Percentiles rank a stretch among this genome's conserved stretches.
These are phyloP conservation scores for Orthosia cruda DNA, from an alignment of 2,888 invertebrate genomes.

Conservation along the genomic window DNA sequence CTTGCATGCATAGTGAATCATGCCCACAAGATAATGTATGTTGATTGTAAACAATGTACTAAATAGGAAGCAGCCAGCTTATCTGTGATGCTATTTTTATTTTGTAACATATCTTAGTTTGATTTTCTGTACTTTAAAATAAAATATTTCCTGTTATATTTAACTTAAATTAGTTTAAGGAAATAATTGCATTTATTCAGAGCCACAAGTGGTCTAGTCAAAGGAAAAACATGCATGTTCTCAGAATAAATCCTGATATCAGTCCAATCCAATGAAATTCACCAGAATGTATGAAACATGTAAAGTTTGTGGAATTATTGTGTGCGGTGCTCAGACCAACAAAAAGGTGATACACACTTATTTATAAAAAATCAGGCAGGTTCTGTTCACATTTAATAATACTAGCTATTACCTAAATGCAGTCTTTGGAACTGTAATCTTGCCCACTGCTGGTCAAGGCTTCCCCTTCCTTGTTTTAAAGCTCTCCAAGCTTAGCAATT, in stretches of 20 bases:
- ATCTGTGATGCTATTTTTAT: constrained; percentile 22
- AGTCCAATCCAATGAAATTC: constrained; percentile 5
- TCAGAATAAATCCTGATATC: background rate
- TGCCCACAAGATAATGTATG: constrained; percentile 47
- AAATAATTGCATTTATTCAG: background rate
- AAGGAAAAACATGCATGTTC: constrained; percentile 21
- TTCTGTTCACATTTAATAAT: too few relatives aligned
- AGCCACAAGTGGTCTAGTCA: background rate
- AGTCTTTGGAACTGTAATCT: background rate
- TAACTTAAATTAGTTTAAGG: constrained; percentile 1
- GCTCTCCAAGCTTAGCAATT: background rate
- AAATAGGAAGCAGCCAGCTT: constrained; percentile 45
- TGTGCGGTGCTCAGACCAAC: too few relatives aligned
- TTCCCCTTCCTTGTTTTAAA: background rate
- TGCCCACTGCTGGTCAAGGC: background rate
- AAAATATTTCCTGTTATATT: background rate
- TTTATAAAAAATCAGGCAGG: background rate
- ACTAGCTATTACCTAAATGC: background rate
- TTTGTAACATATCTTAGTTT: background rate
- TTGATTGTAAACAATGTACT: constrained; percentile 45
- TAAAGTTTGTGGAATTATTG: background rate
- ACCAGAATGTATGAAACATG: constrained; percentile 17
- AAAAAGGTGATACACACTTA: background rate
- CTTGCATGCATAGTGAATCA: constrained; percentile 49
- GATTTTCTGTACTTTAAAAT: constrained; percentile 2